Percentiles rank a stretch among this genome's conserved stretches.
phyloP scores from a whole-genome alignment of 2,888 invertebrate genomes.

The Synanthedon tipuliformis region DNA sequence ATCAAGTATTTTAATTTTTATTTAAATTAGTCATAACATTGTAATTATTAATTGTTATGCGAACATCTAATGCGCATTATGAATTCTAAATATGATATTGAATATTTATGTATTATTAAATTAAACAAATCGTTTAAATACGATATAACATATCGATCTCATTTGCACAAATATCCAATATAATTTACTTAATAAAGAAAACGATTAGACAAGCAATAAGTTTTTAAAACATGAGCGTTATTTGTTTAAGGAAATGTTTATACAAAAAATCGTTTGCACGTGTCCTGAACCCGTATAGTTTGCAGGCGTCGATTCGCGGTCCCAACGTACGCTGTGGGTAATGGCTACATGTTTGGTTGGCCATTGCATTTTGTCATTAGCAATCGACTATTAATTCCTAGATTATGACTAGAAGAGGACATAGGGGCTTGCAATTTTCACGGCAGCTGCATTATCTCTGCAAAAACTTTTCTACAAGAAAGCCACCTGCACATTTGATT shows the following conservation, averaged over 20 bases:
- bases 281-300: slow-evolving; percentile 54
- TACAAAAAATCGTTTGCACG: slow-evolving; percentile 19
- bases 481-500: slow-evolving; percentile 55
- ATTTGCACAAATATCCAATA: background rate
- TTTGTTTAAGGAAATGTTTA: background rate
- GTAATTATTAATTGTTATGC: no score
- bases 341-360: slow-evolving; percentile 42
- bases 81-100: no score
- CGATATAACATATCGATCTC: background rate
- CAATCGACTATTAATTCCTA: slow-evolving; percentile 61
- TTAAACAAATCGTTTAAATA: no score
- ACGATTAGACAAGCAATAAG: background rate
- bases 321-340: slow-evolving; percentile 44
- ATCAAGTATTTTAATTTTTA: no score
- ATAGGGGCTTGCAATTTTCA: slow-evolving; percentile 67
- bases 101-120: no score
- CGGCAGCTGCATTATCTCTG: slow-evolving; percentile 59
- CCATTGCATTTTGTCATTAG: slow-evolving; percentile 65
- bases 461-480: slow-evolving; percentile 59
- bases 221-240: background rate
- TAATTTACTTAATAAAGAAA: background rate
- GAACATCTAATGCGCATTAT: no score
- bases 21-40: no score
- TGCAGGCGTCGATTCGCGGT: slow-evolving; percentile 20
- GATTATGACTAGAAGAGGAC: slow-evolving; percentile 50